Evolutionary conservation across 53 echinoderm and acorn worm genomes (phyloP), one percentile per base, ranked within the genome.

Genomic region (Hippasteria phrygiana): DNA sequence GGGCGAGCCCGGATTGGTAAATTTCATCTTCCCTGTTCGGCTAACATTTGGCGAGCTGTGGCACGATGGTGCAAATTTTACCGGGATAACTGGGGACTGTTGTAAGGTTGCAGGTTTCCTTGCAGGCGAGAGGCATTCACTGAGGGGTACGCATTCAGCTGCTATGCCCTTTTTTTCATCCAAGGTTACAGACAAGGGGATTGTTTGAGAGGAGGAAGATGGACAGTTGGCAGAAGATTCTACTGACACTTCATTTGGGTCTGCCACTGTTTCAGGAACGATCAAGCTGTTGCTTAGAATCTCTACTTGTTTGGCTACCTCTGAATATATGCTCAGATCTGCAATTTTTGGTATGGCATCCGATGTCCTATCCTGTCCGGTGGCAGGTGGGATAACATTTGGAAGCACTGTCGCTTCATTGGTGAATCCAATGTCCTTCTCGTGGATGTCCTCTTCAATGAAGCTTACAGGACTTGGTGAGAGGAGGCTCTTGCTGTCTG

Each of bases 11-110:
- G 45, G 85, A n/a, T 69, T 43, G 70, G 22, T 29, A 17, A 46
- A 34, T 18, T n/a, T 16, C 4, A 1, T 48, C 85, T 32, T 85
- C 4, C 53, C 69, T 43, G 85, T 53, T 46, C 34, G 16, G 20
- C 65, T 50, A 3, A 69, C 91, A 56, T 93, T 77, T 0, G 93
- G 95, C 1, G 93, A 95, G 32, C 93, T 90, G 77, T 90, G 73
- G n/a, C 70, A 54, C 34, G 46, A 67, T 0, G 90, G 76, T 13
- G 59, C 87, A 48, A 93, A 95, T 83, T 97, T 95, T 27, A 90
- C 55, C 5, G 92, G 78, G 22, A 95, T 88, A 13, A 93, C 92
- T 1, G 97, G 97, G 0, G 85, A 85, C 71, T 71, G 47, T 6
- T 50, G 85, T 53, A 85, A 18, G 1, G 65, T 16, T 39, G 55